These are phyloP conservation scores for Enteromius trimaculatus DNA, from an alignment of 2,797 vertebrate genomes.

Conservation along the genomic window DNA sequence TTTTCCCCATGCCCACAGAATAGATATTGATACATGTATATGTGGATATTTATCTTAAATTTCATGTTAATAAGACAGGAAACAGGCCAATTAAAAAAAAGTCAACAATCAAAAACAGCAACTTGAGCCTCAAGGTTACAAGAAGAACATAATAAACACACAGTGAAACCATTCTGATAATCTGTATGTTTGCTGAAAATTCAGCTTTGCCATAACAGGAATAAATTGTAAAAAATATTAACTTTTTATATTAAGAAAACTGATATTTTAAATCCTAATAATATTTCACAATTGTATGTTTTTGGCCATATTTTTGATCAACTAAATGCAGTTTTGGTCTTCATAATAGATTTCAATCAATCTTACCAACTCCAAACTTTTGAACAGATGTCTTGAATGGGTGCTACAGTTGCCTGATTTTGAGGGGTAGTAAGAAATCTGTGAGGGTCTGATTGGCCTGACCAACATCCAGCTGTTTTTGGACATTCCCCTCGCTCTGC, in stretches of 20 bases:
- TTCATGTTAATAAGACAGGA: not conserved
- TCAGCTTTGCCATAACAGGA: not conserved
- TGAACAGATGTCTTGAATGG: not conserved
- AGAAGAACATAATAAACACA: not conserved
- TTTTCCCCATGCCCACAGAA: not conserved
- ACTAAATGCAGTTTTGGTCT: not conserved
- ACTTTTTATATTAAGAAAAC: not conserved
- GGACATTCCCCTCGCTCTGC: not conserved
- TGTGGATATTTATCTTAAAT: not conserved
- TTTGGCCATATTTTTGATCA: not conserved
- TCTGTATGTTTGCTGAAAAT: not conserved
- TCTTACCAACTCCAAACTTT: not conserved
- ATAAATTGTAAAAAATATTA: not conserved
- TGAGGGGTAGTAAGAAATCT: not conserved
- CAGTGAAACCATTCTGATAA: not conserved
- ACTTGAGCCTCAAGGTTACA: not conserved
- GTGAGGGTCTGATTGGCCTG: not conserved
- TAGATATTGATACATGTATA: not conserved
- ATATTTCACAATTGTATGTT: not conserved
- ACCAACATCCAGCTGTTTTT: not conserved
- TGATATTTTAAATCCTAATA: not conserved
- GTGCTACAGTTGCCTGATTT: not conserved
- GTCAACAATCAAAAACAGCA: not conserved
- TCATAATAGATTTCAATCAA: not conserved
- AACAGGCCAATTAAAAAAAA: not conserved